Conservation (phyloP, 2,797 vertebrate genomes). For the Bradypus variegatus region DNA sequence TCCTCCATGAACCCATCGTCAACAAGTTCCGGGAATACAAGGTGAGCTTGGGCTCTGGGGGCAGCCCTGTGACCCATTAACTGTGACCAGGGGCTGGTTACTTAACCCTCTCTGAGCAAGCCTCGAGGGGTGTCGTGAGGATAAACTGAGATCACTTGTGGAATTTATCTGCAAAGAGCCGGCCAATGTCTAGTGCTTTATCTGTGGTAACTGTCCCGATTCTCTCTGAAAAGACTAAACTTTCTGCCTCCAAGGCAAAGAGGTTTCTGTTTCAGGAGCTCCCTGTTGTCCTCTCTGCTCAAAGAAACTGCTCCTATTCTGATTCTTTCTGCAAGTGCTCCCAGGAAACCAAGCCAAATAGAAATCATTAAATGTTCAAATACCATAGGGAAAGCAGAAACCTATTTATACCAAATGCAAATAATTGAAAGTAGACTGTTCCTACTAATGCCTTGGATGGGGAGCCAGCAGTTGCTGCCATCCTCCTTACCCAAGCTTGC, state of each 20-base stretch:
- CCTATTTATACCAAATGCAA: neutral
- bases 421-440: neutral
- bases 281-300: neutral
- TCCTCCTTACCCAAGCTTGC: neutral
- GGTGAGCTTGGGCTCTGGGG: constrained; percentile 70
- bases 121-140: neutral
- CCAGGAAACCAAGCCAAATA: neutral
- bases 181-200: neutral
- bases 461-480: neutral
- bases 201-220: neutral
- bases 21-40: constrained; percentile 94
- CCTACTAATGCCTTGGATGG: neutral
- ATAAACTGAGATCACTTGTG: neutral
- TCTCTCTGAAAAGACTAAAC: neutral
- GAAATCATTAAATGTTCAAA: neutral
- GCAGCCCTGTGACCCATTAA: neutral
- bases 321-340: neutral
- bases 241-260: neutral
- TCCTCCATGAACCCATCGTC: constrained; percentile 93
- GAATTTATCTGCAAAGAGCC: neutral
- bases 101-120: neutral
- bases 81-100: neutral
- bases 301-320: neutral
- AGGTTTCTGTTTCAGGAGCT: neutral
- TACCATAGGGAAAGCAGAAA: neutral